phyloP scores from a whole-genome alignment of 2,888 invertebrate species.

The Gymnoscelis rufifasciata region DNA sequence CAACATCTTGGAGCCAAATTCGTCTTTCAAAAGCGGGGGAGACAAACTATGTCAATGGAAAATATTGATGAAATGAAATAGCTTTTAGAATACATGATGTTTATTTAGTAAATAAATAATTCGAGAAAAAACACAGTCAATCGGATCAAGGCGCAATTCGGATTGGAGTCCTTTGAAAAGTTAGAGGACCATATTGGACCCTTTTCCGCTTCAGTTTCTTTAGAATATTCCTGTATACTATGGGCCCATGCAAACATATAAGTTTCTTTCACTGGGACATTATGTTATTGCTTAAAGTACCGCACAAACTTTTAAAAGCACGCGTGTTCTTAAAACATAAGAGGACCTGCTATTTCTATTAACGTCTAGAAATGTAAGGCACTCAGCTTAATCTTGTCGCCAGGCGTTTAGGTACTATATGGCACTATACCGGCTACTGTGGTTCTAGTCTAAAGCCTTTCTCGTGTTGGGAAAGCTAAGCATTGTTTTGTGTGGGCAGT shows the following conservation, averaged over 20 bases:
- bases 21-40: constrained; percentile 14
- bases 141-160: background rate
- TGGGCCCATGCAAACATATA: background rate
- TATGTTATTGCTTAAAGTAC: background rate
- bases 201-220: background rate
- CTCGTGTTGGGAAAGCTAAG: constrained; percentile 33
- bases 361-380: constrained; percentile 12
- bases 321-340: constrained; percentile 5
- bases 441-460: constrained; percentile 33
- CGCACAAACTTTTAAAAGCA: background rate
- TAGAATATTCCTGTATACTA: background rate
- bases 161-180: background rate
- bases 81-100: background rate
- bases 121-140: background rate
- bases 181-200: background rate
- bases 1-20: constrained; percentile 39
- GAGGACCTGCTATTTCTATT: constrained; percentile 9
- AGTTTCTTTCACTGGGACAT: background rate
- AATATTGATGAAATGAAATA: constrained; percentile 9
- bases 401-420: constrained; percentile 22
- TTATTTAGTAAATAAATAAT: background rate
- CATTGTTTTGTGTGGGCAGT: constrained; percentile 29
- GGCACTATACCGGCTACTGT: background rate
- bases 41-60: constrained; percentile 23
- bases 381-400: constrained; percentile 22